Evolutionary conservation across 1,140 invertebrate species (phyloP), one percentile per base, ranked within the genome.

Genomic region (Diachasma alloeum): DNA sequence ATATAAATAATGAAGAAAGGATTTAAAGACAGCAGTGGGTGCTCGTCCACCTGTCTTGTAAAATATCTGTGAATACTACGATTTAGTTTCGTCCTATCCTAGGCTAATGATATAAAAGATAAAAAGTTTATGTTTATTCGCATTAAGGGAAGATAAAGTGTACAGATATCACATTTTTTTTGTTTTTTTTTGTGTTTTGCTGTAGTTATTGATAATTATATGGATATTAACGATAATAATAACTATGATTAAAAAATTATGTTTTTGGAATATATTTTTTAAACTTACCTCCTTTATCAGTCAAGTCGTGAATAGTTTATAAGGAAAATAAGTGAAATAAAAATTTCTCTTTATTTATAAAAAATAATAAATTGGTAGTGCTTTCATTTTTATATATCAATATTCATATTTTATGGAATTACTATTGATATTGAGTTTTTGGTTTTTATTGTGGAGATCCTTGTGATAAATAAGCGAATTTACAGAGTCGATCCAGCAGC

Each of bases 201-300:
- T 88, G 88, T 90, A 90, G 89, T 88, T 90, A 90, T 90, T 88
- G 84, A 88, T 89, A 89, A 90, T 89, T 89, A 90, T 89, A 90
- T 89, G 88, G 87, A 90, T 88, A 90, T 89, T 90, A 90, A 90
- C 82, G 87, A 89, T 90, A 89, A 90, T 90, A 90, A 90, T 90
- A 90, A 90, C 88, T 90, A 89, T 88, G 86, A 90, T 89, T 89
- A 88, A 89, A 90, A 87, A 87, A 78, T 63, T 63, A 59, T 59
- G 19, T 26, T 17, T 53, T n/a, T 24, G 59, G 48, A 46, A 19
- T 46, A 46, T 26, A 72, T 36, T 71, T 26, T 46, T 71, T 71
- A 9, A 39, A 44, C 24, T 71, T 26, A 46, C 42, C 46, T 71
- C 39, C 39, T 42, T 42, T 11, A 42, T 4, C 39, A 42, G 13